Evolutionary conservation across 2,888 invertebrate species (phyloP).

Genomic region (Drosophila percnosoma): DNA sequence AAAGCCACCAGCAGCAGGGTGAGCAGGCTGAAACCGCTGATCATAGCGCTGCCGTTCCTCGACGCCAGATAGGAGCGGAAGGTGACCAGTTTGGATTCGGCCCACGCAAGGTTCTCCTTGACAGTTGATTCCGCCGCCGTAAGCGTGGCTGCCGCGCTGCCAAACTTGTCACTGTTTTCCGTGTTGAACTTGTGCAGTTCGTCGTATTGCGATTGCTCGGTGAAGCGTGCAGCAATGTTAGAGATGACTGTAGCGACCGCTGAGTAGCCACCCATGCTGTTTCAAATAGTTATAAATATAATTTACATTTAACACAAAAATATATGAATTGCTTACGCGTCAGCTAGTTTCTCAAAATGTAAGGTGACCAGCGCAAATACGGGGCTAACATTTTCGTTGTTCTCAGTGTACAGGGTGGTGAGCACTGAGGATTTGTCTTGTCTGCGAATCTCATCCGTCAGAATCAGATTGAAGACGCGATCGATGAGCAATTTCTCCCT

Average conservation of each 20-base stretch:
- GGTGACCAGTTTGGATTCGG: constrained; percentile 58
- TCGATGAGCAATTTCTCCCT: constrained; percentile 86
- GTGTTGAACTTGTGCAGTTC: constrained; percentile 72
- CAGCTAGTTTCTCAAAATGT: constrained; percentile 59
- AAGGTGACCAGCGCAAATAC: constrained; percentile 86
- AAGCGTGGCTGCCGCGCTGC: constrained; percentile 68
- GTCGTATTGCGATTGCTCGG: constrained; percentile 70
- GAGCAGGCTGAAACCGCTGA: constrained; percentile 61
- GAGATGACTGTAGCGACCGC: constrained; percentile 81
- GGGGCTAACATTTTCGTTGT: constrained; percentile 86
- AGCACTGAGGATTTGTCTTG: constrained; percentile 83
- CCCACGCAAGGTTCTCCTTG: constrained; percentile 82
- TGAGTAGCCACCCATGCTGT: constrained; percentile 79
- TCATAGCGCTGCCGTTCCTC: constrained; percentile 58
- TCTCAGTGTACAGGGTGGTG: constrained; percentile 86
- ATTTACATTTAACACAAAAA: neutral
- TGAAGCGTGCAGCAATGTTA: constrained; percentile 81
- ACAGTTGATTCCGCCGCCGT: constrained; percentile 73
- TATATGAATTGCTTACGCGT: constrained; percentile 75
- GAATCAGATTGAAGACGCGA: constrained; percentile 86
- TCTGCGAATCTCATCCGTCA: constrained; percentile 82
- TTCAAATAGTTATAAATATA: neutral
- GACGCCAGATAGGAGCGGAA: constrained; percentile 69
- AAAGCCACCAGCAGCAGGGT: constrained; percentile 61
- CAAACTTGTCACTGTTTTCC: constrained; percentile 71